Evolutionary conservation across 1,140 invertebrate genomes (phyloP), one percentile per base, ranked within the genome.

Genomic region (Mercenaria mercenaria): DNA sequence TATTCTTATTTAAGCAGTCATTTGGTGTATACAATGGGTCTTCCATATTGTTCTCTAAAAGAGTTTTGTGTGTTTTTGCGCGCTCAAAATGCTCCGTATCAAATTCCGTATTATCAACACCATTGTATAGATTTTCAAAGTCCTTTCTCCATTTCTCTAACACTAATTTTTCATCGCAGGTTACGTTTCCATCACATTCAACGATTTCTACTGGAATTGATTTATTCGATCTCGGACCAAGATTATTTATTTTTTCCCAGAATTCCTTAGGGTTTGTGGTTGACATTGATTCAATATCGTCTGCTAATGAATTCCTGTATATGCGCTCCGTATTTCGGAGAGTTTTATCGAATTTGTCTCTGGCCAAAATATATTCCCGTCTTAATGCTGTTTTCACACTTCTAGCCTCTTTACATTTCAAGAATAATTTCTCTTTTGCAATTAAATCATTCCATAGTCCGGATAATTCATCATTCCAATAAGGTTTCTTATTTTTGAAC

Each of bases 241-340:
- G 47, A 0, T 76, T 86, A 6, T 74, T 50, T 1, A 86, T 86
- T 61, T 86, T 74, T 6, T 76, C 39, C 82, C 82, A 85, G 67
- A 85, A 85, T 47, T 69, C 61, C 2, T 85, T 85, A 3, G 82
- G 82, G 52, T 85, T 72, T 8, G 32, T 72, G 23, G 61, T 72
- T 20, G 61, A 39, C 39, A 72, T 72, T 41, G 15, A 26, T 56
- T 85, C 41, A 50, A 69, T 72, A 18, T 72, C 64, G 37, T 29
- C 23, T 47, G 82, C 61, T n/a, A 34, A 18, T 29, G 67, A 29
- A 11, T 61, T 69, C 23, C 67, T 61, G 32, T 72, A 85, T 1
- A 18, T 8, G n/a, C 82, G 52, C 34, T 85, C 82, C 8, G 15
- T 72, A 4, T 61, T 47, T 10, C 39, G 82, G 18, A 83, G 39